Percentiles rank a stretch among this genome's conserved stretches.
Conservation (phyloP, 2,888 invertebrate species). For the Tenthredo amoena region DNA sequence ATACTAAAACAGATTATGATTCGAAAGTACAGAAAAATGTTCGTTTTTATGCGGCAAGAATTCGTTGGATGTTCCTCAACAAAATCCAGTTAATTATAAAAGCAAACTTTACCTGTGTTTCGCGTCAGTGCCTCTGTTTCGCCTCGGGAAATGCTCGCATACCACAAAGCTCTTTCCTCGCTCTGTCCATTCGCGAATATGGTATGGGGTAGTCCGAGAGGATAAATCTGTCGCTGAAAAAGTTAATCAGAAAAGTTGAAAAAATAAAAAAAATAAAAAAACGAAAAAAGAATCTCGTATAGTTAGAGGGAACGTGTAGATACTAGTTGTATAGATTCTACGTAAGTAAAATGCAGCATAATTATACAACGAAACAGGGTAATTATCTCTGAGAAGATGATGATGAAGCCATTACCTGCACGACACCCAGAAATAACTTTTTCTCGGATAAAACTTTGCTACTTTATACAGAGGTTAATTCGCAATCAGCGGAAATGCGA, state of each 20-base stretch:
- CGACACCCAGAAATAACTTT: constrained; percentile 66
- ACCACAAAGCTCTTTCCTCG: not conserved
- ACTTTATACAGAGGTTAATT: constrained; percentile 59
- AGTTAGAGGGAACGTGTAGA: not conserved
- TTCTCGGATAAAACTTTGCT: constrained; percentile 60
- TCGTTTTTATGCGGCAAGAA: not conserved
- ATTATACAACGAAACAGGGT: constrained; percentile 66
- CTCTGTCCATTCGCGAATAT: not conserved
- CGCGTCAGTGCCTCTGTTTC: not conserved
- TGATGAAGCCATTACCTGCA: constrained; percentile 69
- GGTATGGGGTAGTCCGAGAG: not conserved
- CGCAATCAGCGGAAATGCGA: constrained; percentile 40
- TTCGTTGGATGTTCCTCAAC: not conserved
- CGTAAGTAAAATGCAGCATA: constrained; percentile 57
- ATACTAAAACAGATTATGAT: not conserved
- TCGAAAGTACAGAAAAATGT: not conserved
- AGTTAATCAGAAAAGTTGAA: constrained; percentile 12
- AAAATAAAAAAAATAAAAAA: not conserved
- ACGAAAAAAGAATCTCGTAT: not conserved
- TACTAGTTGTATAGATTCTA: not conserved
- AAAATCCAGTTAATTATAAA: not conserved
- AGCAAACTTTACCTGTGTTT: not conserved
- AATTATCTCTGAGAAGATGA: constrained; percentile 66
- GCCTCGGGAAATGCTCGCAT: not conserved
- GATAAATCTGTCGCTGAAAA: constrained; percentile 27